Evolutionary conservation across 2,888 invertebrate genomes (phyloP), one percentile per base, ranked within the genome.

Genomic region (Eupithecia pulchellata): DNA sequence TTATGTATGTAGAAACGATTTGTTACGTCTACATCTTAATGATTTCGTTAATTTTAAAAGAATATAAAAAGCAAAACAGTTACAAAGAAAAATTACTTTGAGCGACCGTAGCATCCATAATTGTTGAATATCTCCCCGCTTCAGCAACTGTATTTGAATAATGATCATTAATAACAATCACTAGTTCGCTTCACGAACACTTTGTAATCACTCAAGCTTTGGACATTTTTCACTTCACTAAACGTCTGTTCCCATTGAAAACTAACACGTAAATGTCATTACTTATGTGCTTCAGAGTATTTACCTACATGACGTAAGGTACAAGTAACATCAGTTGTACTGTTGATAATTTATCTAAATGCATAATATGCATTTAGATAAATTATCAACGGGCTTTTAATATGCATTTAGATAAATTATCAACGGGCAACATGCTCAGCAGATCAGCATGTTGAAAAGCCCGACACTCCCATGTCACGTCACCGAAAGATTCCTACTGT

Each of bases 391-490:
- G 32, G 34, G n/a, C n/a, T n/a, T n/a, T n/a, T 52, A n/a, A n/a
- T n/a, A 52, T 65, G 62, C 55, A 62, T 69, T 66, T 20, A 57
- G 2, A 61, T 61, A 61, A 61, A 61, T 20, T 36, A 69, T 62
- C 55, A 25, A 6, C 64, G 32, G 34, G n/a, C n/a, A n/a, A n/a
- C n/a, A n/a, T n/a, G n/a, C n/a, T n/a, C n/a, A n/a, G n/a, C n/a
- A n/a, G n/a, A n/a, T n/a, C n/a, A n/a, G n/a, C n/a, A n/a, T n/a
- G n/a, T n/a, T 29, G 36, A 70, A 58, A 68, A 72, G 5, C 60
- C 58, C 68, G 77, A 75, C 77, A 78, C 77, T 68, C 75, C 76
- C 75, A 67, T 75, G 60, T 55, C 72, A 72, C 75, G 77, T 77
- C 78, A 77, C 75, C 34, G 72, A 42, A 73, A 63, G 64, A 60